Percentiles rank a stretch among this genome's conserved stretches.
These are phyloP conservation scores for Antheraea yamamai DNA, from an alignment of 2,888 invertebrate genomes.

Conservation along the genomic window DNA sequence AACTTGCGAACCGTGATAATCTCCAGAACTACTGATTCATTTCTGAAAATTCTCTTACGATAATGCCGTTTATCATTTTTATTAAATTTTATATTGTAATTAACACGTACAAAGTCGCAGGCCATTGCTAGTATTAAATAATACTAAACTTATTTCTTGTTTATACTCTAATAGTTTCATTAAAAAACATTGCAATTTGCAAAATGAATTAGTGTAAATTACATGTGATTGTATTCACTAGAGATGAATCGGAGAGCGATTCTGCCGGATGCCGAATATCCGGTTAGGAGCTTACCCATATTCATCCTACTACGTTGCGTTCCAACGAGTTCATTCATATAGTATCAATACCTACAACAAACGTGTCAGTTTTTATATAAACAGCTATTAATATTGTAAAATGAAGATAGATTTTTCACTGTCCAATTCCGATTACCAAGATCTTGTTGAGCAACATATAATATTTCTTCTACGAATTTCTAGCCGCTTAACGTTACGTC, in stretches of 20 bases:
- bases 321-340: not conserved
- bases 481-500: too few relatives aligned
- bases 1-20: too few relatives aligned
- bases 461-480: too few relatives aligned
- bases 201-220: not conserved
- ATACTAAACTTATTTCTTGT: too few relatives aligned
- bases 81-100: too few relatives aligned
- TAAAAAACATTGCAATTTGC: not conserved
- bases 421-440: not conserved
- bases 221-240: not conserved
- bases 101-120: too few relatives aligned
- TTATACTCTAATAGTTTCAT: not conserved
- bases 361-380: not conserved
- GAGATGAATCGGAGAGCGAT: not conserved
- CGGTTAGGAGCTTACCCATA: not conserved
- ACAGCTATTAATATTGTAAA: not conserved
- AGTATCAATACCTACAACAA: not conserved
- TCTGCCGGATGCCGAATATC: conserved; percentile 1
- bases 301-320: not conserved
- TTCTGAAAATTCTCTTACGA: too few relatives aligned
- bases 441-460: too few relatives aligned
- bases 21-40: too few relatives aligned
- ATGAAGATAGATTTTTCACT: not conserved
- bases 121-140: too few relatives aligned
- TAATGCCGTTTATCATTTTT: too few relatives aligned